Evolutionary conservation across 1,140 invertebrate genomes (phyloP), one percentile per base, ranked within the genome.

Genomic region (Cyrtorhinus lividipennis): DNA sequence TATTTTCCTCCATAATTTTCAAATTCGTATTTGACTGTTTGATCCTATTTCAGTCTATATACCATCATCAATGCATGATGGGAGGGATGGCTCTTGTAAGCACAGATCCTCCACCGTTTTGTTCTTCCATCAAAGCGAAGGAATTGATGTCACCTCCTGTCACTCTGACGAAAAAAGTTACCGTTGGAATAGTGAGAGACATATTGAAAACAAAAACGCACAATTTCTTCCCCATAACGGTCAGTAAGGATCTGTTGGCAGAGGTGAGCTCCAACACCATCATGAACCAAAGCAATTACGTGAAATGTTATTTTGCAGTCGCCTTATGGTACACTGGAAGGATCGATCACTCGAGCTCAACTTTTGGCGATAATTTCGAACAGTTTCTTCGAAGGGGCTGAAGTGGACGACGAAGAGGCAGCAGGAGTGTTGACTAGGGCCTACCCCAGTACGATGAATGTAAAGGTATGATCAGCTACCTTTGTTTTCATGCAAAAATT

Each of bases 21-120:
- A n/a, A n/a, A n/a, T n/a, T n/a, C n/a, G n/a, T n/a, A n/a, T n/a
- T n/a, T n/a, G n/a, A n/a, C n/a, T n/a, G n/a, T n/a, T n/a, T n/a
- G n/a, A n/a, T n/a, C n/a, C n/a, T n/a, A n/a, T n/a, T n/a, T 5
- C 26, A 59, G 58, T 59, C 58, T 12, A 59, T 59, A 18, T 59
- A 59, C 24, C 58, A 59, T 30, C 24, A 25, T 15, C 58, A 59
- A 30, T 27, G 24, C 26, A 18, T 13, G 10, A 25, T 59, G 24
- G 58, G 13, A 2, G 58, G 58, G 2, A 25, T 27, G 10, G 13
- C 58, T 2, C 13, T 59, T 15, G 58, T 30, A 2, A 15, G 10
- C 15, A 59, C 58, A 10, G 24, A 59, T n/a, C 58, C 58, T 3
- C 23, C 58, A 13, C 24, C 58, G 18, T 59, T 59, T n/a, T 59